phyloP scores from a whole-genome alignment of 2,113 vertebrate species.

The Aramus guarauna region DNA sequence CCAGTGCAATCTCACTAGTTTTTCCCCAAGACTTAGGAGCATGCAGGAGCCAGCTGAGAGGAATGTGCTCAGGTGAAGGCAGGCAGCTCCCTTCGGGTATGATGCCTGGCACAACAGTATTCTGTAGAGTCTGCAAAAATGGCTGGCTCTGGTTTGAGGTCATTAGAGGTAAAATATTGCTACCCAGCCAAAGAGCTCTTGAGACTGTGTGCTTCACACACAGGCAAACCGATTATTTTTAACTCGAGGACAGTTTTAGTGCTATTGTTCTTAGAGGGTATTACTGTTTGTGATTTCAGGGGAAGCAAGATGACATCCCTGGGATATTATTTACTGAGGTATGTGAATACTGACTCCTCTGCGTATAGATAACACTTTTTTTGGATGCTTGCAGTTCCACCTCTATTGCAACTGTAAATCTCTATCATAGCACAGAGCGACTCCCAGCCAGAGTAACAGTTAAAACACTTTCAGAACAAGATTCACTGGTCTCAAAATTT shows the following conservation, averaged over 20 bases:
- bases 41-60: neutral
- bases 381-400: neutral
- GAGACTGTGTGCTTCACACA: neutral
- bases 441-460: neutral
- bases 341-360: neutral
- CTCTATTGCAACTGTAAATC: neutral
- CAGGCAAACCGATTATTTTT: slow-evolving; percentile 44
- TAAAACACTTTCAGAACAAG: neutral
- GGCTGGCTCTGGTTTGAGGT: slow-evolving; percentile 24
- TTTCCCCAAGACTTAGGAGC: neutral
- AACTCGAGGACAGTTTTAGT: slow-evolving; percentile 58
- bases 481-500: neutral
- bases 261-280: slow-evolving; percentile 55
- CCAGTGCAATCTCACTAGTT: neutral
- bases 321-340: neutral
- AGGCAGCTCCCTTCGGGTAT: neutral
- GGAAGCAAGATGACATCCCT: neutral
- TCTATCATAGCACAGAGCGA: accelerated
- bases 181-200: slow-evolving; percentile 24
- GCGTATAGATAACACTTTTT: neutral
- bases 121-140: slow-evolving; percentile 29
- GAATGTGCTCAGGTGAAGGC: neutral
- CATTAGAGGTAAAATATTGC: slow-evolving; percentile 65
- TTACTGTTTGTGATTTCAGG: slow-evolving; percentile 8
- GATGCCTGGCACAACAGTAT: neutral